Evolutionary conservation across 2,113 vertebrate genomes (phyloP), one percentile per base, ranked within the genome.

Genomic region (Drymodes brunneopygia): DNA sequence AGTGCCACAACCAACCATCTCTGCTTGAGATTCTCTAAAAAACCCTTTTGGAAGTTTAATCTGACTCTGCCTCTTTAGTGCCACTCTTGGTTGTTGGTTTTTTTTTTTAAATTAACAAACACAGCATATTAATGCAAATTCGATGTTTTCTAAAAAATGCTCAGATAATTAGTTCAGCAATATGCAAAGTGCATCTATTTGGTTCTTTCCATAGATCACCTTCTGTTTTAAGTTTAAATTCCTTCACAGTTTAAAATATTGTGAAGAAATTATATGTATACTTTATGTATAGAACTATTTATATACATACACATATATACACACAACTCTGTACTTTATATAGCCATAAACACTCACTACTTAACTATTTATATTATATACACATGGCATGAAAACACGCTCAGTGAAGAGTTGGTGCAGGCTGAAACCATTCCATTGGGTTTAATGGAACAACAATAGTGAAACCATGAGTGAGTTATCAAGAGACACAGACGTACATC

Each of bases 221-320:
- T 95, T 96, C 96, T 96, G 93, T 91, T 95, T 61, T 97, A 96
- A 94, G 95, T 97, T 98, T 98, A 96, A 94, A 98, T 94, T 97
- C 97, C 98, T 98, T 97, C 98, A 98, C 98, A 98, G 97, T 97
- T 98, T 97, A 98, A 98, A 98, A 98, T 98, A 98, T 98, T 98
- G 98, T 97, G 98, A 98, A 98, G 97, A 97, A 97, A 97, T 97
- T 94, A 94, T 97, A 97, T 97, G 95, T 94, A 96, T 97, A 95
- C 91, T 92, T 97, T 96, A 97, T 98, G 97, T 97, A 96, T 97
- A 95, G 97, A 97, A 92, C 95, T 98, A 95, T 95, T 96, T 97
- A 97, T 94, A 97, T 97, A 97, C 97, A 97, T 97, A 97, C 97
- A 98, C 96, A 97, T 95, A 98, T 96, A 96, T 96, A 98, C 96